These are phyloP conservation scores for Drosophila suboccidentalis DNA, from an alignment of 2,888 invertebrate species.

Conservation along the genomic window DNA sequence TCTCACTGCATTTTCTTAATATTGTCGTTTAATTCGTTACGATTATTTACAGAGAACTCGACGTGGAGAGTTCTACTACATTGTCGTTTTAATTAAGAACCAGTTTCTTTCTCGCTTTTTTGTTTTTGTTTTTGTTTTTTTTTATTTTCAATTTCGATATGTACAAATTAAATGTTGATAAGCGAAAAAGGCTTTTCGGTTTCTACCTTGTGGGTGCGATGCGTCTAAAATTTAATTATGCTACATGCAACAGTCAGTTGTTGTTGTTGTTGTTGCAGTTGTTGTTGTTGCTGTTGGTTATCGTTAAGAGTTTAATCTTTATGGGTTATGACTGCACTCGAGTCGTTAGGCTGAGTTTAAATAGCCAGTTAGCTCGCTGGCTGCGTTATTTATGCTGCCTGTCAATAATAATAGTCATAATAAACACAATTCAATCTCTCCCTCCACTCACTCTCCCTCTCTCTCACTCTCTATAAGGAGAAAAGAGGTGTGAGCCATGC, in stretches of 20 bases:
- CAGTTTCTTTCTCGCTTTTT: constrained; percentile 39
- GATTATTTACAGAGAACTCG: constrained; percentile 72
- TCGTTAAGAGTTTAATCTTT: constrained; percentile 75
- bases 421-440: constrained; percentile 57
- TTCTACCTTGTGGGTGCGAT: constrained; percentile 48
- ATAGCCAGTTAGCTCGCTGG: constrained; percentile 45
- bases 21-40: constrained; percentile 68
- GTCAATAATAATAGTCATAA: constrained; percentile 72
- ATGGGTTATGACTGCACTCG: constrained; percentile 75
- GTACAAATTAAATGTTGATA: constrained; percentile 71
- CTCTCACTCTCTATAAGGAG: not conserved
- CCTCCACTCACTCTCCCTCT: not conserved
- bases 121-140: not conserved
- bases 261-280: constrained; percentile 3
- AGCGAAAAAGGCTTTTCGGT: constrained; percentile 32
- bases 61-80: constrained; percentile 39
- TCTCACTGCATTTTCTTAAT: constrained; percentile 35
- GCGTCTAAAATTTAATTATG: constrained; percentile 63
- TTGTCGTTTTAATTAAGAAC: constrained; percentile 76
- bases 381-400: constrained; percentile 66
- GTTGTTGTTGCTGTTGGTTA: constrained; percentile 37
- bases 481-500: constrained; percentile 59
- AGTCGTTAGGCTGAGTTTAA: constrained; percentile 72
- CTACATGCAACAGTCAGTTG: constrained; percentile 46
- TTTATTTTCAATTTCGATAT: constrained; percentile 45